Evolutionary conservation across 2,888 invertebrate genomes (phyloP).

Genomic region (Drosophila leonis): DNA sequence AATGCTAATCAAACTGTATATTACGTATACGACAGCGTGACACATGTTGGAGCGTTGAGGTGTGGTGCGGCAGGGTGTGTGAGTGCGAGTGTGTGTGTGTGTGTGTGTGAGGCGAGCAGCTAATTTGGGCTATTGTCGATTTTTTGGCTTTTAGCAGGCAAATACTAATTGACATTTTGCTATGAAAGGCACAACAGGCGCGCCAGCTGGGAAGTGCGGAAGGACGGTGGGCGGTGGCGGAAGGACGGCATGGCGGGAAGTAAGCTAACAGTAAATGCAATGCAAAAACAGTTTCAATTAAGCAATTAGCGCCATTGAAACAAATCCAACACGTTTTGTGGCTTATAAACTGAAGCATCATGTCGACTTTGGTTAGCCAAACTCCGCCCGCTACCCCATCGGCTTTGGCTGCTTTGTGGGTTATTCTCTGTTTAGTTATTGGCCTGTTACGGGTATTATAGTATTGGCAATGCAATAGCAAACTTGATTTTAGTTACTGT

Average conservation of each 20-base stretch:
- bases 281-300: conserved; percentile 80
- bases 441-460: conserved; percentile 32
- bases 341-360: conserved; percentile 77
- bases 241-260: background rate
- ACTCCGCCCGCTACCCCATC: background rate
- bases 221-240: background rate
- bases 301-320: conserved; percentile 81
- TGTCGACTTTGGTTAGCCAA: conserved; percentile 66
- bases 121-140: conserved; percentile 67
- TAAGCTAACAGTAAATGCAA: conserved; percentile 64
- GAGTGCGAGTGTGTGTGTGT: background rate
- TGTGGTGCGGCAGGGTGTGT: conserved; percentile 6
- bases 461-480: conserved; percentile 20
- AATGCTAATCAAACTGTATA: conserved; percentile 70
- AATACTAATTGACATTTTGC: conserved; percentile 80
- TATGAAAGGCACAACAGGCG: conserved; percentile 52
- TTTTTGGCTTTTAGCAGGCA: conserved; percentile 79
- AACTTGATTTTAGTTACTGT: conserved; percentile 60
- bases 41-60: conserved; percentile 35
- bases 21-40: conserved; percentile 71
- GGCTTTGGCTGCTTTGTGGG: conserved; percentile 28
- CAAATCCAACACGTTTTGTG: conserved; percentile 81
- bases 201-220: background rate
- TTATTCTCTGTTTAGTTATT: conserved; percentile 33
- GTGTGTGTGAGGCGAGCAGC: conserved; percentile 44